These are phyloP conservation scores for Tinamus major DNA, from an alignment of 2,797 vertebrate genomes.

Conservation along the genomic window DNA sequence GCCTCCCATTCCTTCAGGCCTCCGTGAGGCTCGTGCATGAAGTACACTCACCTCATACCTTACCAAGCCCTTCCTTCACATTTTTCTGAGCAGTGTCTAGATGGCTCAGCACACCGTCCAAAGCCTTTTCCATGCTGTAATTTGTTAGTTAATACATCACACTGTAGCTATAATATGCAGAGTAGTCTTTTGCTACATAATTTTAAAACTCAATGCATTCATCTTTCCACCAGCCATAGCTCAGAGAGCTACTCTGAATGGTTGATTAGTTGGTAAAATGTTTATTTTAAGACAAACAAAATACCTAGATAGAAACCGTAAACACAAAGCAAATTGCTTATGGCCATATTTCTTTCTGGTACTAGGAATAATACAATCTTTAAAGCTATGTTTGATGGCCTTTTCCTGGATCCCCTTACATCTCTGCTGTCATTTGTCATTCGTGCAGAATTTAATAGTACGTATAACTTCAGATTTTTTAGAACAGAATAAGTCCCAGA, in stretches of 20 bases:
- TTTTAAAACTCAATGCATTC: neutral
- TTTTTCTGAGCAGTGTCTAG: neutral
- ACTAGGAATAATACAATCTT: neutral
- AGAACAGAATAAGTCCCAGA: neutral
- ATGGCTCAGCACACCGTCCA: neutral
- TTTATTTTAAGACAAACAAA: conserved; percentile 25
- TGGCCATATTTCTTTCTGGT: neutral
- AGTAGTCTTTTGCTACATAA: conserved; percentile 44
- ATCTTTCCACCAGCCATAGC: conserved; percentile 32
- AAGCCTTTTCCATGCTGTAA: neutral
- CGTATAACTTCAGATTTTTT: neutral
- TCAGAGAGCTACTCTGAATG: conserved; percentile 32
- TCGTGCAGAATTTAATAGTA: neutral
- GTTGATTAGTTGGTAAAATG: conserved; percentile 16
- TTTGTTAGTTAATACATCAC: conserved; percentile 54
- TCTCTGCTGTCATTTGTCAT: neutral
- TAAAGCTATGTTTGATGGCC: neutral
- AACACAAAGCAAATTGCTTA: neutral
- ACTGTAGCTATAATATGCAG: conserved; percentile 22
- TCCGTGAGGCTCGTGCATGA: neutral
- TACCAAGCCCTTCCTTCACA: neutral
- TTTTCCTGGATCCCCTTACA: neutral
- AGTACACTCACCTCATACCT: neutral
- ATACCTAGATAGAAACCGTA: conserved; percentile 27
- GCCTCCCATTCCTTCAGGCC: neutral